These are phyloP conservation scores for Acropternis orthonyx DNA, from an alignment of 2,797 vertebrate genomes.

Conservation along the genomic window DNA sequence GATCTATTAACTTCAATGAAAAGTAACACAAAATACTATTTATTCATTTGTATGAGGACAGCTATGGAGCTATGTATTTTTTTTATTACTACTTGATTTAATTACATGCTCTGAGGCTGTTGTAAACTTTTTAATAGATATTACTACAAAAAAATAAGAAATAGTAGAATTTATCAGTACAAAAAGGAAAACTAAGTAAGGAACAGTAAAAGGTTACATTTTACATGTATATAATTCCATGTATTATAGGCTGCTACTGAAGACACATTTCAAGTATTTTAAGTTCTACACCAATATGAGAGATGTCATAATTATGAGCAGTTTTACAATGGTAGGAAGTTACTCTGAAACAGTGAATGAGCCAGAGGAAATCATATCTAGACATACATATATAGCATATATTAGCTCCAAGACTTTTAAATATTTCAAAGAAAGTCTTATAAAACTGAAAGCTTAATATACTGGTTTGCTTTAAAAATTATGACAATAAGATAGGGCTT, in stretches of 20 bases:
- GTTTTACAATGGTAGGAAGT: not conserved
- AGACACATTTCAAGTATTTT: not conserved
- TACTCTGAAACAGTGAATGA: not conserved
- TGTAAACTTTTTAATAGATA: not conserved
- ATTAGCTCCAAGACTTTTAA: not conserved
- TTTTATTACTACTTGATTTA: not conserved
- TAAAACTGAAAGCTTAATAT: not conserved
- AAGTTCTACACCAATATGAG: not conserved
- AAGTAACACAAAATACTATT: not conserved
- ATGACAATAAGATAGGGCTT: not conserved
- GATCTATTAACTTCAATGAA: not conserved
- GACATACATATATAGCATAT: not conserved
- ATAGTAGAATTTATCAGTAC: not conserved
- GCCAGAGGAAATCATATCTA: not conserved
- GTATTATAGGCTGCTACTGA: not conserved
- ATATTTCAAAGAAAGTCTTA: not conserved
- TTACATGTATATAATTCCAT: not conserved
- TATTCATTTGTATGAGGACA: not conserved
- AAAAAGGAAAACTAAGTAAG: slow-evolving; percentile 15
- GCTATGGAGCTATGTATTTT: not conserved
- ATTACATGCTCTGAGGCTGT: not conserved
- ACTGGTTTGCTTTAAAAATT: not conserved
- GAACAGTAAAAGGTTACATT: not conserved
- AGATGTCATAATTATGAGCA: not conserved
- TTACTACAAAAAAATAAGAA: slow-evolving; percentile 5